Conservation (phyloP, 2,113 vertebrate genomes). For the Panthera leo region DNA sequence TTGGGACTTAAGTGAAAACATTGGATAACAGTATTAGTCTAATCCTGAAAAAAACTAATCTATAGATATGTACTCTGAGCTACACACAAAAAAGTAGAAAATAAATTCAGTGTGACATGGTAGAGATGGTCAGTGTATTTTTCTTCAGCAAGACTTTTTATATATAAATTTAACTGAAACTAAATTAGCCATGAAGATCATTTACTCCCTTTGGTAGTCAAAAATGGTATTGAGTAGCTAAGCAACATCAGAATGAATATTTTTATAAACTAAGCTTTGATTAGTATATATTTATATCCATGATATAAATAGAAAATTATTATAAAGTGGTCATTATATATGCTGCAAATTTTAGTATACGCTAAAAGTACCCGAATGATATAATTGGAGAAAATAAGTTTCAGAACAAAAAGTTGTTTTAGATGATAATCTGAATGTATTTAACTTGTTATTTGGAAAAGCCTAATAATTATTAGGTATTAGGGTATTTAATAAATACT, state of each 20-base stretch:
- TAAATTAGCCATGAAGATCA: background rate
- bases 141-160: background rate
- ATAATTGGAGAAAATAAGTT: background rate
- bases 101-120: background rate
- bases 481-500: background rate
- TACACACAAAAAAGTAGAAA: background rate
- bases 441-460: background rate
- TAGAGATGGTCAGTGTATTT: background rate
- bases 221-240: background rate
- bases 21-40: background rate
- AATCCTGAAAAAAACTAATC: background rate
- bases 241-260: background rate
- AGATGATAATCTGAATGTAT: background rate
- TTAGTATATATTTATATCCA: background rate
- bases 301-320: background rate
- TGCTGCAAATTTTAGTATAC: background rate
- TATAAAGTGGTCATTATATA: background rate
- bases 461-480: background rate
- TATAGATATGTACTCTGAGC: background rate
- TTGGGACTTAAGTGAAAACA: background rate
- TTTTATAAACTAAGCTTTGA: background rate
- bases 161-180: background rate
- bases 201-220: background rate
- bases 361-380: background rate
- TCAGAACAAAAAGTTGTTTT: background rate